phyloP scores from a whole-genome alignment of 2,113 vertebrate genomes.

The Actinemys pallida region DNA sequence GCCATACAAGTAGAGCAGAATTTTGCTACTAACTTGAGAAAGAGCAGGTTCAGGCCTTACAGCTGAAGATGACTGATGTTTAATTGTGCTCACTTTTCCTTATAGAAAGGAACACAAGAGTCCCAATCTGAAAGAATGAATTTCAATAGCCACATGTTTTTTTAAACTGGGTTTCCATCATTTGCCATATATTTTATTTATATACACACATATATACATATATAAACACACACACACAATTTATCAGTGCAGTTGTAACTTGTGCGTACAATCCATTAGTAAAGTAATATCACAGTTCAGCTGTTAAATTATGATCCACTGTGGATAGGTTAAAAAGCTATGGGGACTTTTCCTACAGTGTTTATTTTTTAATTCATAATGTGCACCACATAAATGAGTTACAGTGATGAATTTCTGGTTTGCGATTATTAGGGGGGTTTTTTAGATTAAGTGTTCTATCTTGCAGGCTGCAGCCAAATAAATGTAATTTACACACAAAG shows the following conservation, averaged over 20 bases:
- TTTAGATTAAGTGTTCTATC: constrained; percentile 66
- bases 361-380: constrained; percentile 62
- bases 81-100: constrained; percentile 2
- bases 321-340: constrained; percentile 35
- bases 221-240: not conserved
- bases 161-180: not conserved
- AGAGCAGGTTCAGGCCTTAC: not conserved
- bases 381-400: constrained; percentile 36
- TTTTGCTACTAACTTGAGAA: not conserved
- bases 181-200: not conserved
- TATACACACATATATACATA: not conserved
- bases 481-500: constrained; percentile 32
- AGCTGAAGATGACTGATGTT: not conserved
- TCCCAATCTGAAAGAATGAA: constrained; percentile 12
- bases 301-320: constrained; percentile 60
- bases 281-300: constrained; percentile 33
- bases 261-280: constrained; percentile 44
- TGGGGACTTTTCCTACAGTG: constrained; percentile 34
- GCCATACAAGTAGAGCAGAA: not conserved
- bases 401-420: constrained; percentile 45
- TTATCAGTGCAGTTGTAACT: constrained; percentile 21
- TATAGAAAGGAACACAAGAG: constrained; percentile 27
- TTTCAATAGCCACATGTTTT: not conserved
- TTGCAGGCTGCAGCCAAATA: constrained; percentile 8
- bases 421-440: constrained; percentile 20